Percentiles rank a stretch among this genome's conserved stretches.
Evolutionary conservation across 2,797 vertebrate genomes (phyloP).

Genomic region (Galago senegalensis): DNA sequence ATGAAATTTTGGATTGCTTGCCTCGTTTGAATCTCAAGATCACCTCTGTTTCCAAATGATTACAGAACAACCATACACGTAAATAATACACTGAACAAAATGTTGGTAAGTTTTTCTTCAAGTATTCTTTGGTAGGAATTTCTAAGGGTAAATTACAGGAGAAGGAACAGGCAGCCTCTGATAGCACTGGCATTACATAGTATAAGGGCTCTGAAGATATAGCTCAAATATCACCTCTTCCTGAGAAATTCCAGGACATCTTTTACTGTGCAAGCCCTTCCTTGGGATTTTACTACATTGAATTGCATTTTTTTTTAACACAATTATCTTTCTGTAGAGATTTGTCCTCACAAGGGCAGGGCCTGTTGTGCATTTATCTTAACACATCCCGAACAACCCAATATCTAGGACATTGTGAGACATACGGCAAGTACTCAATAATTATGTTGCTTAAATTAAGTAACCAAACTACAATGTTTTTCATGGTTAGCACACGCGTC

Average conservation of each 20-base stretch:
- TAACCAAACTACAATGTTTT: not conserved
- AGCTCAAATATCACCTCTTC: not conserved
- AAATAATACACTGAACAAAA: constrained; percentile 27
- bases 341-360: not conserved
- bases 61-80: not conserved
- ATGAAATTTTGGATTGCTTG: constrained; percentile 4
- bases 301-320: not conserved
- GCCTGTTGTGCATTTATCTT: constrained; percentile 39
- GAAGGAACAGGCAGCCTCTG: not conserved
- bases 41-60: constrained; percentile 8
- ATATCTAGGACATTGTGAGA: not conserved
- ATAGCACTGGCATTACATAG: not conserved
- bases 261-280: not conserved
- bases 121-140: constrained; percentile 35
- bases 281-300: not conserved
- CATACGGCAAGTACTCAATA: not conserved
- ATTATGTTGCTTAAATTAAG: not conserved
- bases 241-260: not conserved
- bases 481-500: not conserved
- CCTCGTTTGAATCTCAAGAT: constrained; percentile 55
- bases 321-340: not conserved
- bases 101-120: constrained; percentile 7
- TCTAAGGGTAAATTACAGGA: not conserved
- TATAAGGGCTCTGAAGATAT: not conserved
- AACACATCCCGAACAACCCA: not conserved